Conservation (phyloP, 2,888 invertebrate species). For the Synergus laeviventris region DNA sequence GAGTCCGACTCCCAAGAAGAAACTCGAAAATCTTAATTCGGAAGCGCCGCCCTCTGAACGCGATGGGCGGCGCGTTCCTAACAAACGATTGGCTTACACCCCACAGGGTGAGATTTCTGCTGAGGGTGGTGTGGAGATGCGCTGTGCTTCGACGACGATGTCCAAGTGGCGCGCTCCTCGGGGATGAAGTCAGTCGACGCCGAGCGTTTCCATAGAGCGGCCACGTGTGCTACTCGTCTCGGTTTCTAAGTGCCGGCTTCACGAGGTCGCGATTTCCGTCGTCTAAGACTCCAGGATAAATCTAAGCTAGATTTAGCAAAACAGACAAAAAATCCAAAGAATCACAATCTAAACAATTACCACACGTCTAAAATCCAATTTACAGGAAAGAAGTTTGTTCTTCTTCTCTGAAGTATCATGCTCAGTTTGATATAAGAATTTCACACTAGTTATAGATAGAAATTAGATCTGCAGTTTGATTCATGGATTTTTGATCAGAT, state of each 20-base stretch:
- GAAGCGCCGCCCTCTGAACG: conserved; percentile 69
- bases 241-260: conserved; percentile 32
- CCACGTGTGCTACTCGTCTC: background rate
- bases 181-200: conserved; percentile 71
- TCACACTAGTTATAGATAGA: background rate
- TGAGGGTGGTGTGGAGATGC: conserved; percentile 63
- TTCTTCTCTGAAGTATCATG: background rate
- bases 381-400: background rate
- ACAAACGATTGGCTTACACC: conserved; percentile 68
- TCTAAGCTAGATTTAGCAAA: background rate
- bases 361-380: background rate
- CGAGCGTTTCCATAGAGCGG: conserved; percentile 66
- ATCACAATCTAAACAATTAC: background rate
- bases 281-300: background rate
- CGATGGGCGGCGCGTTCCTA: conserved; percentile 53
- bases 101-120: conserved; percentile 49
- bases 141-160: conserved; percentile 66
- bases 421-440: background rate
- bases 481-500: background rate
- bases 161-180: conserved; percentile 51
- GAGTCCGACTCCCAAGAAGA: conserved; percentile 51
- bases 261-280: background rate
- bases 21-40: conserved; percentile 75
- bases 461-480: background rate
- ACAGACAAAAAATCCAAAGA: background rate